Percentiles rank a stretch among this genome's conserved stretches.
phyloP scores from a whole-genome alignment of 1,140 invertebrate genomes.

The Drosophila carrolli region DNA sequence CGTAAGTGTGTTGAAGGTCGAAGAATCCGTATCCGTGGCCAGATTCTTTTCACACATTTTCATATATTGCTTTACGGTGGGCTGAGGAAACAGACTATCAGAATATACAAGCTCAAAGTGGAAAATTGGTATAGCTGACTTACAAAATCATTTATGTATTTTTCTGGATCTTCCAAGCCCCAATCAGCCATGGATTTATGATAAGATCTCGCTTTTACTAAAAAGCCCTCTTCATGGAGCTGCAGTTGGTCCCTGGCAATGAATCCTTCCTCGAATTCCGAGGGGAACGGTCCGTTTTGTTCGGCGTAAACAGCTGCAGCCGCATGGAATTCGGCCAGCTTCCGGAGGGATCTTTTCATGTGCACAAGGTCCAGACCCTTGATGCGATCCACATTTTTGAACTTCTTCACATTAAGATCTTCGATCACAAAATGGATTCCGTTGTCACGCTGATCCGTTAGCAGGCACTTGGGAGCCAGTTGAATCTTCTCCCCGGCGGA shows the following conservation, averaged over 20 bases:
- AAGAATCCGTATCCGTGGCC: constrained; percentile 49
- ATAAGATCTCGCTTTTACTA: constrained; percentile 17
- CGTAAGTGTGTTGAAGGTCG: constrained; percentile 87
- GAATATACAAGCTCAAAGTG: background rate
- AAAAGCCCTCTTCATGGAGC: constrained; percentile 3
- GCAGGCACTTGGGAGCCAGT: constrained; percentile 63
- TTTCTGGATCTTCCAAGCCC: constrained; percentile 58
- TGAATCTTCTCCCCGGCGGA: constrained; percentile 58
- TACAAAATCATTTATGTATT: constrained; percentile 61
- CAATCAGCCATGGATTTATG: constrained; percentile 57
- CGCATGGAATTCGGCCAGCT: constrained; percentile 86
- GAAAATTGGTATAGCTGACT: constrained; percentile 10
- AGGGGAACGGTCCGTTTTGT: constrained; percentile 39
- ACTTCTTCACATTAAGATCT: constrained; percentile 48
- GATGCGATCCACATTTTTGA: constrained; percentile 83
- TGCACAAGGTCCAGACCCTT: constrained; percentile 86
- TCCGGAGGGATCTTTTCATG: constrained; percentile 84
- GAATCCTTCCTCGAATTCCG: constrained; percentile 55
- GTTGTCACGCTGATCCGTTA: constrained; percentile 27
- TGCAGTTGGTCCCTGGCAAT: constrained; percentile 3
- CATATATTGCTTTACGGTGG: constrained; percentile 45
- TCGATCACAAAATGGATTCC: constrained; percentile 66
- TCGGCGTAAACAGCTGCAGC: constrained; percentile 77
- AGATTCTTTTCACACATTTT: constrained; percentile 35
- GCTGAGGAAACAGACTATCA: constrained; percentile 28